Evolutionary conservation across 2,797 vertebrate species (phyloP).

Genomic region (Scleropages formosus): DNA sequence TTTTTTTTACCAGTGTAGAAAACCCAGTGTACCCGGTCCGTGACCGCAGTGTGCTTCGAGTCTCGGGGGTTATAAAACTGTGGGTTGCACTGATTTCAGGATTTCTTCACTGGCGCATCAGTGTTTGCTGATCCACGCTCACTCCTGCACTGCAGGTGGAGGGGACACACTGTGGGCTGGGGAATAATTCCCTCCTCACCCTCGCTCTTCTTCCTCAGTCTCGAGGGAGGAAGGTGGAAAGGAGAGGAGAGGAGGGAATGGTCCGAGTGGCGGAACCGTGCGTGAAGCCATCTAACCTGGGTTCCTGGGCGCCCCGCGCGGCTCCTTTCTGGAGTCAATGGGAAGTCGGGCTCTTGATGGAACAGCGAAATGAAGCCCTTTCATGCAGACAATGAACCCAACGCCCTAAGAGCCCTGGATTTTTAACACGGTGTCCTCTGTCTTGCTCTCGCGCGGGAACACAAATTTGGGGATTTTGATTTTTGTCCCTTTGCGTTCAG

Average conservation of each 20-base stretch:
- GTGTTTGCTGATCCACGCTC: neutral
- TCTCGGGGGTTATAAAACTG: too few species aligned
- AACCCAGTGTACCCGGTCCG: too few species aligned
- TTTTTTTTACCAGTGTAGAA: too few species aligned
- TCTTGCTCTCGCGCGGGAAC: constrained; percentile 14
- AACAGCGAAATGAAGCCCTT: constrained; percentile 31
- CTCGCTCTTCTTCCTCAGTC: constrained; percentile 29
- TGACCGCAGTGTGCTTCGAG: too few species aligned
- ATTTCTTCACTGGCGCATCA: too few species aligned
- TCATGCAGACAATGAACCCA: constrained; percentile 27
- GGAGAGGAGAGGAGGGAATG: constrained; percentile 30
- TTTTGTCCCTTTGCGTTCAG: constrained; percentile 15
- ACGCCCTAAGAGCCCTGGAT: constrained; percentile 28
- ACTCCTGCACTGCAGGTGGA: constrained; percentile 32
- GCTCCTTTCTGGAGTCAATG: constrained; percentile 32
- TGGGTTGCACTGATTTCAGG: neutral
- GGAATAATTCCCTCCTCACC: constrained; percentile 34
- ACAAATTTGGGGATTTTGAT: constrained; percentile 24
- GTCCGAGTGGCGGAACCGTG: constrained; percentile 29
- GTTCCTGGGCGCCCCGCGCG: constrained; percentile 45
- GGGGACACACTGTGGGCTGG: constrained; percentile 38
- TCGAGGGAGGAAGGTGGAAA: constrained; percentile 12
- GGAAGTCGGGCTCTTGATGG: constrained; percentile 32
- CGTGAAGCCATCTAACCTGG: constrained; percentile 36
- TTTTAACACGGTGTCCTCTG: constrained; percentile 20